Evolutionary conservation across 2,888 invertebrate genomes (phyloP).

Genomic region (Xanthorhoe spadicearia): DNA sequence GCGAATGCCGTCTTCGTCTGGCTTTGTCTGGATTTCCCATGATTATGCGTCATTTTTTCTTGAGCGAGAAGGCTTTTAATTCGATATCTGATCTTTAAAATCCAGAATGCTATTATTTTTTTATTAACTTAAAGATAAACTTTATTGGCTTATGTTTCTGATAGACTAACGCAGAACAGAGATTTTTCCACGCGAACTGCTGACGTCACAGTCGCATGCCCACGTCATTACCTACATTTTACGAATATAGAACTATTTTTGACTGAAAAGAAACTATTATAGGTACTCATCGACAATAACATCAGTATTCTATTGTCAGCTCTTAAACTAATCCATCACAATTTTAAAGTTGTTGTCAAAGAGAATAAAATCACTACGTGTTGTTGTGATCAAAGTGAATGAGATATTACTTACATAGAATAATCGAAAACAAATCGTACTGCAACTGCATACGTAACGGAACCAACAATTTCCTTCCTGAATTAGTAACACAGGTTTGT

Average conservation of each 20-base stretch:
- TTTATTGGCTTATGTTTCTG: background rate
- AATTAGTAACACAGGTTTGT: conserved; percentile 15
- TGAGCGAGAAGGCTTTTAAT: conserved; percentile 39
- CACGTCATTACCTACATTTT: background rate
- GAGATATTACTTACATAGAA: background rate
- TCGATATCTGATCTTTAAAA: conserved; percentile 17
- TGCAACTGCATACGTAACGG: conserved; percentile 4
- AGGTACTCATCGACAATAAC: background rate
- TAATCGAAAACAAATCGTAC: background rate
- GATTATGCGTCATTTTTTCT: conserved; percentile 77
- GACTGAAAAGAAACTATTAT: background rate
- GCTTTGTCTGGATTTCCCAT: conserved; percentile 81
- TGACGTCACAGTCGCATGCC: background rate
- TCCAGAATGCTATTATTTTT: background rate
- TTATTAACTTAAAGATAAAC: background rate
- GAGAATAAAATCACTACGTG: no score
- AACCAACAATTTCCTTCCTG: conserved; percentile 5
- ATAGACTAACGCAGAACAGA: background rate
- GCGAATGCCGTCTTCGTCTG: conserved; percentile 78
- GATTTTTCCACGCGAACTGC: background rate
- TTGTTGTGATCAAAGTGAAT: background rate
- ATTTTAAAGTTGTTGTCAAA: background rate
- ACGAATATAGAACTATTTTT: background rate
- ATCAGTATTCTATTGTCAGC: background rate
- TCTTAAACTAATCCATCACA: background rate